Base-by-base conservation (phyloP, 2,888 invertebrate species). In the Dynastes maya region DNA sequence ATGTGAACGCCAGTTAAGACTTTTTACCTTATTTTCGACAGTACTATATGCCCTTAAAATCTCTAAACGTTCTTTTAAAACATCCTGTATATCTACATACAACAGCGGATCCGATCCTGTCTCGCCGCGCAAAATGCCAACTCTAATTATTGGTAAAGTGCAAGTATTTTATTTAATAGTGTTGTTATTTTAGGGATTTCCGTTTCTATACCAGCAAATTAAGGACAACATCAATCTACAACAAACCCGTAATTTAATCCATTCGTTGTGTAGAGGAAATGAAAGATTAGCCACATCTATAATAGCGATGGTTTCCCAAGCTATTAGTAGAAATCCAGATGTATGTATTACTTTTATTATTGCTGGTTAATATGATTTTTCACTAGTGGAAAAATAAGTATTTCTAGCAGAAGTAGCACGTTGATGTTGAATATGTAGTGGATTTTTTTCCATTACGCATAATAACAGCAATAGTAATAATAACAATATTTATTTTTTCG, bases 191-290 rank as follows among this genome's bases (percentile, higher is more conserved):
- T 88, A 95, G 94, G 96, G 96, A 13, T 97, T 97, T 88, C 96
- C 97, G 45, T 98, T 98, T 89, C 90, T 98, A 81, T 96, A 96
- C 88, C 97, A 97, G 89, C 98, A 98, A 91, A 97, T 97, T 74
- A 94, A 97, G 83, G 98, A 98, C 89, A 95, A 95, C 84, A 95
- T 98, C 81, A 98, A 98, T 90, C 91, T 97, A 61, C 94, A 96
- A 86, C 97, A 97, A 89, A 97, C 97, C 2, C 93, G 96, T 82
- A 96, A 97, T 88, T 91, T 98, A 78, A 96, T 98, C 83, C 97
- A 97, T 89, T 96, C 97, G 16, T 90, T 98, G 58, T 96, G 97
- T 85, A 93, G 97, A 63, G 97, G 96, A 92, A 97, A 97, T 89
- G 97, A 97, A 85, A 92, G 95, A 82, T 90, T 98, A 67, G 97